These are phyloP conservation scores for Cylloceria caligata DNA, from an alignment of 2,888 invertebrate genomes.

Conservation along the genomic window DNA sequence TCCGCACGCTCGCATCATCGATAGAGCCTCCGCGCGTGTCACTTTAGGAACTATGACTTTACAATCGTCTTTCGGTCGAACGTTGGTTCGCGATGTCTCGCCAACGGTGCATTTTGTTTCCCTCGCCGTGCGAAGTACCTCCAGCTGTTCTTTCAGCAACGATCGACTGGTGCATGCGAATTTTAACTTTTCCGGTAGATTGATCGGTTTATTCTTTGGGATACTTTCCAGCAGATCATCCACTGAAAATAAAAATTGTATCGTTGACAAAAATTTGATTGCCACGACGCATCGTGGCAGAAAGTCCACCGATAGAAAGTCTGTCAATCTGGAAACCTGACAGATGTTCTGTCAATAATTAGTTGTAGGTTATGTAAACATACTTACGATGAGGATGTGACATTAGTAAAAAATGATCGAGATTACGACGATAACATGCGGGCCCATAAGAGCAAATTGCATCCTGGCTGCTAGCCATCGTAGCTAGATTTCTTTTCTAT, in stretches of 20 bases:
- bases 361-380: constrained; percentile 14
- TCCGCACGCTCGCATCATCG: constrained; percentile 80
- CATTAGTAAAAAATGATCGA: constrained; percentile 93
- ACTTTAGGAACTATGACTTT: neutral
- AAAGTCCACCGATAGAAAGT: too few relatives aligned
- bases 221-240: constrained; percentile 89
- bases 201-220: constrained; percentile 82
- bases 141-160: constrained; percentile 79
- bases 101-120: constrained; percentile 66
- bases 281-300: too few relatives aligned
- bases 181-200: constrained; percentile 75
- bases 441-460: constrained; percentile 86
- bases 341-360: constrained; percentile 2
- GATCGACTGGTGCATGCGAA: constrained; percentile 77
- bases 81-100: neutral
- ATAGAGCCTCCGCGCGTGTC: constrained; percentile 56
- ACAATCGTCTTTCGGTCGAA: neutral
- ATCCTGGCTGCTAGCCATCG: constrained; percentile 2
- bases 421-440: constrained; percentile 93
- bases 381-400: constrained; percentile 92
- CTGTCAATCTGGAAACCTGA: neutral
- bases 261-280: constrained; percentile 24
- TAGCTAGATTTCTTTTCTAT: neutral
- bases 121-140: constrained; percentile 83
- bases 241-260: constrained; percentile 85